Percentiles rank a stretch among this genome's conserved stretches.
These are phyloP conservation scores for Desmodus rotundus DNA, from an alignment of 2,113 vertebrate species.

Conservation along the genomic window DNA sequence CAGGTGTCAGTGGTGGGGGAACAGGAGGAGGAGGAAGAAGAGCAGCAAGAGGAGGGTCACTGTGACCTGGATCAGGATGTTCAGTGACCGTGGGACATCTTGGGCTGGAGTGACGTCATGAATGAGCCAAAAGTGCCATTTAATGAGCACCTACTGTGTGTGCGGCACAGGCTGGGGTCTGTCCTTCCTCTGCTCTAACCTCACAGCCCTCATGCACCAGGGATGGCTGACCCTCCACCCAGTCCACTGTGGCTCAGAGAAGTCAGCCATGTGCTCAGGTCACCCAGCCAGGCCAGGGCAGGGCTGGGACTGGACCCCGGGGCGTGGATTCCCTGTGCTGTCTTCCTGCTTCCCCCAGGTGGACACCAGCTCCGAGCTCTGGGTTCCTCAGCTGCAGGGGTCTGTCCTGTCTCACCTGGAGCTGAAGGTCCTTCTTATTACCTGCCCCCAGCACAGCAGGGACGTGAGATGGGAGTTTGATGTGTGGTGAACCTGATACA, in stretches of 20 bases:
- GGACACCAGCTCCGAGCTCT: too few species aligned
- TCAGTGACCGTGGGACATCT: neutral
- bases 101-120: fast-evolving
- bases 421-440: neutral
- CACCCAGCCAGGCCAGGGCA: neutral
- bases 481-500: neutral
- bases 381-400: neutral
- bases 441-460: neutral
- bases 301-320: neutral
- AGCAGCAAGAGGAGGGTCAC: neutral
- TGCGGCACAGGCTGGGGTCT: fast-evolving
- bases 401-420: neutral
- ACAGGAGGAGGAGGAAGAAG: neutral
- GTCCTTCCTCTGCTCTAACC: too few species aligned
- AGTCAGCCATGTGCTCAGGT: fast-evolving
- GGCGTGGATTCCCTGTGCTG: neutral
- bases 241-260: neutral
- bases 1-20: fast-evolving
- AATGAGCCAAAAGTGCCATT: fast-evolving
- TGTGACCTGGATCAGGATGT: fast-evolving
- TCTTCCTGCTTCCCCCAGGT: neutral
- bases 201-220: fast-evolving
- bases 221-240: fast-evolving
- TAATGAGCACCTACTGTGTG: neutral
- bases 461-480: neutral